These are phyloP conservation scores for Zaprionus ghesquierei DNA, from an alignment of 1,140 invertebrate genomes.

Conservation along the genomic window DNA sequence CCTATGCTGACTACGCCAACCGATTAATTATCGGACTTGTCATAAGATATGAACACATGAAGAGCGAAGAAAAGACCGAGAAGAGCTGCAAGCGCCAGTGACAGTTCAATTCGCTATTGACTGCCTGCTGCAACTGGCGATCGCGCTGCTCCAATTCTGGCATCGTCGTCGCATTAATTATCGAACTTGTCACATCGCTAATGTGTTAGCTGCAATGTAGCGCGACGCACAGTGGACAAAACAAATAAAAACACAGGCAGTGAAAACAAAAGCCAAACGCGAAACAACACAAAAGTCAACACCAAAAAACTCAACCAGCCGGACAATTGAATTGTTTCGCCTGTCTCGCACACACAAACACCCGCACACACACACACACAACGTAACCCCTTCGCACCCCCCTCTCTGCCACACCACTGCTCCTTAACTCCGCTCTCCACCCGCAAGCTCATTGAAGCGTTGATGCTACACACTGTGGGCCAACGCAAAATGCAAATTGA, in stretches of 20 bases:
- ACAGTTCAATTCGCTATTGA: too few relatives aligned
- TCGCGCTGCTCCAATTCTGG: slow-evolving; percentile 13
- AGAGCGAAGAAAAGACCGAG: too few relatives aligned
- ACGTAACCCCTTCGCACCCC: neutral
- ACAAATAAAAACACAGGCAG: slow-evolving; percentile 16
- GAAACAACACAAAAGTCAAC: slow-evolving; percentile 60
- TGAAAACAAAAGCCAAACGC: neutral
- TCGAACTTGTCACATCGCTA: slow-evolving; percentile 56
- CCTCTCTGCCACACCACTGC: neutral
- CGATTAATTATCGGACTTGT: too few relatives aligned
- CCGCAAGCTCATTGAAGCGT: slow-evolving; percentile 72
- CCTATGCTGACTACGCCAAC: too few relatives aligned
- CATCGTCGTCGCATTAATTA: slow-evolving; percentile 35
- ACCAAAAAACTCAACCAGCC: slow-evolving; percentile 60
- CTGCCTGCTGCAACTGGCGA: neutral
- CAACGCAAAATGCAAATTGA: slow-evolving; percentile 73
- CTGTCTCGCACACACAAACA: neutral
- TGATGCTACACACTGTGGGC: slow-evolving; percentile 17
- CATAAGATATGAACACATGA: too few relatives aligned
- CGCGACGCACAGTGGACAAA: slow-evolving; percentile 48
- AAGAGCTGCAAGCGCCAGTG: too few relatives aligned
- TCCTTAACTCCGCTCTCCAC: neutral
- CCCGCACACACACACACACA: neutral
- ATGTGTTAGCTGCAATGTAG: slow-evolving; percentile 81
- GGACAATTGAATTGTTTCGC: slow-evolving; percentile 81